Base-by-base conservation (phyloP, 2,797 vertebrate genomes). In the Chelon labrosus region DNA sequence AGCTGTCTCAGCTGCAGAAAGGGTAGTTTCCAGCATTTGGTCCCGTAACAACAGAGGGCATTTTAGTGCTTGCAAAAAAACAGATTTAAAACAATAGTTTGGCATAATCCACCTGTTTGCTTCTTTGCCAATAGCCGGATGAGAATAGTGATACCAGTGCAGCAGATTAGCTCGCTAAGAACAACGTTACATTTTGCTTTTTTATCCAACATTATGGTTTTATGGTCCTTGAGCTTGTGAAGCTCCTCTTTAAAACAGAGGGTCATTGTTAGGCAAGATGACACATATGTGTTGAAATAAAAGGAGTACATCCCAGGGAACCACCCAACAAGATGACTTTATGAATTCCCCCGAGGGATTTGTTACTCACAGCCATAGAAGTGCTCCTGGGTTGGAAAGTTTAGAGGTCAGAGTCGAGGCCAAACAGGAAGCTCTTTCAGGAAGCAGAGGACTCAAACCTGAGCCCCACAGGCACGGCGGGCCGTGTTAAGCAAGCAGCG, bases 221-320 rank as follows among this genome's bases (percentile, higher is more conserved):
- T 38, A 38, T 38, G 37, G 37, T 38, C 22, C 22, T 22, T 22
- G n/a, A 60, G 4, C 0, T 20, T 17, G 4, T 14, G 2, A 31
- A 49, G 12, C 71, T 65, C 52, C 20, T 13, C 35, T 53, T 70
- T 47, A 0, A 44, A 74, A 59, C 44, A 37, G 7, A n/a, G 6
- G 49, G 55, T 73, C 59, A 64, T 0, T 5, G 6, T 3, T 0
- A 47, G 77, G 75, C 75, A 50, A 68, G 35, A 64, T n/a, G 70
- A 55, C 27, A 51, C 10, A 38, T 53, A 53, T n/a, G 57, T 85
- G 74, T 78, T 62, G 47, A 68, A 65, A 56, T 54, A 2, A 62
- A 70, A 69, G n/a, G 20, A 69, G 7, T 11, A 13, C 38, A 16
- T 53, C 31, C 31, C 44, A 13, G 10, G 60, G 20, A 74, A 63